phyloP scores from a whole-genome alignment of 2,888 invertebrate genomes.

The Encarsia formosa region DNA sequence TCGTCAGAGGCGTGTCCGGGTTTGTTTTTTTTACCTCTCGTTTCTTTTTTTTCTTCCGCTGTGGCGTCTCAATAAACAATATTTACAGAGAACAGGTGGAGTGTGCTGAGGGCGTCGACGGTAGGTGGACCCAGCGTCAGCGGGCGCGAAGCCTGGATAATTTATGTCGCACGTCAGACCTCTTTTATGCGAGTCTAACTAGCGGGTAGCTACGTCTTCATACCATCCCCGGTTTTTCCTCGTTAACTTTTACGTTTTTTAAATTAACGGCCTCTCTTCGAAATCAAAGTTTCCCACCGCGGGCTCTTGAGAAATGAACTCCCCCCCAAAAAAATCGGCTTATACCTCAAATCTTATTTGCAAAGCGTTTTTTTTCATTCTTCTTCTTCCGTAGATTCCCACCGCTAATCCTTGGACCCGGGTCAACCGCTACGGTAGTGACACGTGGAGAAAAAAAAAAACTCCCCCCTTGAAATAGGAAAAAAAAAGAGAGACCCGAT shows the following conservation, averaged over 20 bases:
- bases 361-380: constrained; percentile 31
- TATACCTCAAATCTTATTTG: constrained; percentile 49
- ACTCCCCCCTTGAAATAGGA: too few species aligned
- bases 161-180: constrained; percentile 49
- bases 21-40: too few species aligned
- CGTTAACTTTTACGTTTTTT: constrained; percentile 16
- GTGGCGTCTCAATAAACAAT: constrained; percentile 38
- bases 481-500: constrained; percentile 37
- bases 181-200: constrained; percentile 50
- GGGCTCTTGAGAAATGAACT: too few species aligned
- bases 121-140: background rate
- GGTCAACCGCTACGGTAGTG: constrained; percentile 42
- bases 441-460: constrained; percentile 28
- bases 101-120: constrained; percentile 10
- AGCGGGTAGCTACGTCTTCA: constrained; percentile 41
- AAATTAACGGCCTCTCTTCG: too few species aligned
- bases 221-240: background rate
- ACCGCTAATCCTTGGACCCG: constrained; percentile 32
- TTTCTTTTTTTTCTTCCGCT: too few species aligned
- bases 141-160: constrained; percentile 36
- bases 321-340: too few species aligned
- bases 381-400: background rate
- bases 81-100: constrained; percentile 33
- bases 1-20: too few species aligned
- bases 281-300: too few species aligned